Evolutionary conservation across 2,797 vertebrate genomes (phyloP), one percentile per base, ranked within the genome.

Genomic region (Cirrhinus mrigala): DNA sequence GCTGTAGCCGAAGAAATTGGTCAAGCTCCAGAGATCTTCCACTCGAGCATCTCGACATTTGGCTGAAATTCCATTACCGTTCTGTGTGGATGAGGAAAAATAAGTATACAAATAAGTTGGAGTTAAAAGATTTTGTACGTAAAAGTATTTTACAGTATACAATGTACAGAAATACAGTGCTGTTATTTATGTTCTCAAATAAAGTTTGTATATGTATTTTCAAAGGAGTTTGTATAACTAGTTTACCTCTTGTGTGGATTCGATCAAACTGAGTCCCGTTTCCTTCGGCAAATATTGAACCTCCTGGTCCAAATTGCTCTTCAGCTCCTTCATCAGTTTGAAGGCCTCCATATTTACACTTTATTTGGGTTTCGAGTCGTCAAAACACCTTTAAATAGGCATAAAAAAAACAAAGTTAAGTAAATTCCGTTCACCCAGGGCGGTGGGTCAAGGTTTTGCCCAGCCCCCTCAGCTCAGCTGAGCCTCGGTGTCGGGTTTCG

Each of bases 11-110:
- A 99, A 99, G 91, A 99, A 99, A 91, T 95, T 99, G 88, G 97
- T 97, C 91, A 99, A 92, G 77, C 98, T 98, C 96, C 97, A 97
- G 62, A 99, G 95, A 89, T 99, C 98, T 93, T 99, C 97, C 84
- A 98, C 98, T 94, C 97, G 96, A 88, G 94, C 95, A 77, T 99
- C 96, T 90, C 98, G 96, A 90, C 96, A 94, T 92, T 95, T 96
- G 2, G 98, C 95, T 71, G 97, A 98, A 89, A 99, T 95, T 75
- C 95, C 92, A 15, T 94, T 95, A 85, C 96, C 96, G 76, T 96
- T 96, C 97, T 99, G 56, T 27, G 14, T 48, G 50, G 24, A 60
- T 16, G n/a, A 58, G 18, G 44, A 48, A 16, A 68, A 79, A 37
- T 33, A 1, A 37, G 20, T 37, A 37, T 5, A 46, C 44, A 9